A percentile compares a stretch with the other conserved stretches of the same genome.
Evolutionary conservation across 2,113 vertebrate species (phyloP).

Genomic region (Muntiacus muntjak): DNA sequence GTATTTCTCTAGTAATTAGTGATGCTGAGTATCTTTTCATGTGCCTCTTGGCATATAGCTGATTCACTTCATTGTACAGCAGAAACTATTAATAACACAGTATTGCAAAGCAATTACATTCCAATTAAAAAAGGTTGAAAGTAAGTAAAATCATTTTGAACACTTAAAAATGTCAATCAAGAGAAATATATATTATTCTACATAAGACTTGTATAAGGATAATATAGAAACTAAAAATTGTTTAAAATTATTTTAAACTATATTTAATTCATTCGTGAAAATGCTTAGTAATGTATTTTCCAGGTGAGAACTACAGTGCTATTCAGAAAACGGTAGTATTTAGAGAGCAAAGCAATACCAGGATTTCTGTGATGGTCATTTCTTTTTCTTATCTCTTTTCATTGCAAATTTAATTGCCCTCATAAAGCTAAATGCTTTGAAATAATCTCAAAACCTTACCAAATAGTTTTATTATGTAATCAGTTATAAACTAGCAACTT

Average conservation of each 20-base stretch:
- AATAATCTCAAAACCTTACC: constrained; percentile 44
- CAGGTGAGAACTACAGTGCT: not conserved
- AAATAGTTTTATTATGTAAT: constrained; percentile 48
- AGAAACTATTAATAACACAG: not conserved
- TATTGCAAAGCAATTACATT: not conserved
- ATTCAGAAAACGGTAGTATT: not conserved
- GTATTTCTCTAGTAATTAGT: not conserved
- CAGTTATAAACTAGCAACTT: constrained; percentile 8
- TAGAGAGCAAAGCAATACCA: not conserved
- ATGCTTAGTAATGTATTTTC: not conserved
- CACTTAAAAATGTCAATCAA: not conserved
- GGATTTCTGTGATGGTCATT: not conserved
- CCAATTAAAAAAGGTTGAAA: not conserved
- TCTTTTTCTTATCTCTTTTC: not conserved
- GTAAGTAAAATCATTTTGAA: not conserved
- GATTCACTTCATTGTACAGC: not conserved
- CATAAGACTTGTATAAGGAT: not conserved
- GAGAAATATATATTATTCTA: not conserved
- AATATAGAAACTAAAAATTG: not conserved
- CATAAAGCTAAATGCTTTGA: constrained; percentile 43
- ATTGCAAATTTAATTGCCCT: constrained; percentile 2
- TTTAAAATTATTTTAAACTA: not conserved
- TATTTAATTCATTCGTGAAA: not conserved
- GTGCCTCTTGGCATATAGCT: not conserved
- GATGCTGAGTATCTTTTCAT: not conserved